Percentiles rank a stretch among this genome's conserved stretches.
phyloP scores from a whole-genome alignment of 2,888 invertebrate genomes.

The Epsilonema sp. region DNA sequence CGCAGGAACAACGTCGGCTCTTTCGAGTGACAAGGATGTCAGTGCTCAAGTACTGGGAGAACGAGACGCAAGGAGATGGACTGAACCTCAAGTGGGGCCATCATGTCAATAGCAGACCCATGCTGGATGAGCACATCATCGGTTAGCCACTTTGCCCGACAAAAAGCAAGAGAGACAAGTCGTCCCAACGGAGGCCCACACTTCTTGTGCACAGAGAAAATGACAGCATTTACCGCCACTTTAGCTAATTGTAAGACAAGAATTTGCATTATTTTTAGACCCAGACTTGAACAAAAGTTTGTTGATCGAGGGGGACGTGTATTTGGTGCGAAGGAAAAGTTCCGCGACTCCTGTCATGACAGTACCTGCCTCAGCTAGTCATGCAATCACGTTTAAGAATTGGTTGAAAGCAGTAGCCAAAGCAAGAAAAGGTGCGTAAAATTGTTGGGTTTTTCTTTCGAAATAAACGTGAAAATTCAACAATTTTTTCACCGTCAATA shows the following conservation, averaged over 20 bases:
- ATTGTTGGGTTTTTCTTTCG: too few relatives aligned
- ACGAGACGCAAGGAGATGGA: slow-evolving; percentile 17
- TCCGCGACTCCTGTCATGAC: not conserved
- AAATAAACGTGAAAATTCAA: too few relatives aligned
- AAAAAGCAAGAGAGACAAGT: too few relatives aligned
- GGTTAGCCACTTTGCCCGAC: too few relatives aligned
- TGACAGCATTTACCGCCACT: too few relatives aligned
- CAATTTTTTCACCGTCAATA: too few relatives aligned
- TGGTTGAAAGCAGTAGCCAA: not conserved
- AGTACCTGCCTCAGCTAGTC: not conserved
- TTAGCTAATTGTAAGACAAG: too few relatives aligned
- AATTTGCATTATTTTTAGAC: not conserved
- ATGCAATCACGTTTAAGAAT: not conserved
- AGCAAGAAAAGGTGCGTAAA: too few relatives aligned
- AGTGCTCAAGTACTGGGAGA: slow-evolving; percentile 19
- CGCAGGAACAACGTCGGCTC: too few relatives aligned
- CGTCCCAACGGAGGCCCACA: too few relatives aligned
- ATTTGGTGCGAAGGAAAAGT: not conserved
- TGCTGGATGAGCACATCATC: slow-evolving; percentile 17
- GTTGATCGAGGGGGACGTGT: not conserved
- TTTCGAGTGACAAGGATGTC: slow-evolving; percentile 20
- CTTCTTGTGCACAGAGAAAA: too few relatives aligned
- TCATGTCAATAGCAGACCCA: slow-evolving; percentile 18
- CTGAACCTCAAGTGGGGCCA: slow-evolving; percentile 17
- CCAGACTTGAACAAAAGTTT: not conserved